Conservation (phyloP, 2,797 vertebrate species). For the Labroides dimidiatus region DNA sequence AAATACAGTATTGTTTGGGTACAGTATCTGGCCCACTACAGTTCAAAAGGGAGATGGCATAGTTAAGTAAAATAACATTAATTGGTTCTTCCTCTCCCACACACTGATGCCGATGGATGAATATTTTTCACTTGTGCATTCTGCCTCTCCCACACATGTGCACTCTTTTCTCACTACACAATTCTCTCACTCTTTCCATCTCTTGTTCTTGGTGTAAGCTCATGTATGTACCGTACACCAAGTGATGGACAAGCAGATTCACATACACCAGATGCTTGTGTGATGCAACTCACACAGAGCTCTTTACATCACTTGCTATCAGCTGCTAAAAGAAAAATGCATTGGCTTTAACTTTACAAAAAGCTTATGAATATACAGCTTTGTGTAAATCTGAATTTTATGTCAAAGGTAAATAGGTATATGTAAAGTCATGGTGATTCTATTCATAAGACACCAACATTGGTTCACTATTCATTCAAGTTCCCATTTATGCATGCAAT, state of each 20-base stretch:
- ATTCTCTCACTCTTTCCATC: conserved; percentile 26
- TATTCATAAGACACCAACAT: conserved; percentile 8
- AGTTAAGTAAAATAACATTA: conserved; percentile 66
- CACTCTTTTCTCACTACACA: conserved; percentile 46
- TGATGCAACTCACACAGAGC: background rate
- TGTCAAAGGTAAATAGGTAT: background rate
- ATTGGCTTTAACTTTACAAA: background rate
- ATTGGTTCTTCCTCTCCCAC: conserved; percentile 80
- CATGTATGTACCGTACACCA: conserved; percentile 3
- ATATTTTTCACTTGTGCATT: conserved; percentile 76
- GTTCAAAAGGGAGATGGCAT: conserved; percentile 28
- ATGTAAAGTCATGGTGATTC: conserved; percentile 3
- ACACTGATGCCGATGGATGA: conserved; percentile 73
- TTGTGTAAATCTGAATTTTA: background rate
- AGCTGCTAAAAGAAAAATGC: background rate
- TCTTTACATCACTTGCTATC: conserved; percentile 8
- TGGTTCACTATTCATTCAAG: background rate
- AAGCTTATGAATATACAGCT: conserved; percentile 10
- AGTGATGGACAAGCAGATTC: background rate
- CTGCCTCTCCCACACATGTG: conserved; percentile 74
- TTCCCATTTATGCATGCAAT: conserved; percentile 16
- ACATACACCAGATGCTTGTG: conserved; percentile 8
- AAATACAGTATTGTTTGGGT: background rate
- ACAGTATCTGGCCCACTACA: background rate
- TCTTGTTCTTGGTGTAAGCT: conserved; percentile 23